Base-by-base conservation (phyloP, 1,140 invertebrate genomes). In the Aphelenchoides fujianensis region DNA sequence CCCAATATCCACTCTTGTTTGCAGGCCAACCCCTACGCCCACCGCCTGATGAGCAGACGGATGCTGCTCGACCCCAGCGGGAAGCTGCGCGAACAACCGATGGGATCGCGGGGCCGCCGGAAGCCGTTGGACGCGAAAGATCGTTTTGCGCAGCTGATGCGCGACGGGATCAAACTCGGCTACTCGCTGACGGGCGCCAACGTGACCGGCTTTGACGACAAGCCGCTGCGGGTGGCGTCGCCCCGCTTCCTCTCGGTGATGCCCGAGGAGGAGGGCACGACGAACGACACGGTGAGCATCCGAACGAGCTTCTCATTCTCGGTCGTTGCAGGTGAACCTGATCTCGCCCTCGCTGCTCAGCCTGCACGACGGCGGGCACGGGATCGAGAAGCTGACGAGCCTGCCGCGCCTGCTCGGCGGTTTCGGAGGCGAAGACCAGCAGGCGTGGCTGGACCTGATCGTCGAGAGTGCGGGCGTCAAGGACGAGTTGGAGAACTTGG, bases 141-240 rank as follows among this genome's bases (percentile, higher is more conserved):
- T 16, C 55, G 55, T 59, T 19, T 70, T 37, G 12, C 52, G 12
- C 3, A 70, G 28, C 48, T 79, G 0, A 5, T 79, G 19, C 69
- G 78, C 19, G 69, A 79, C 36, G 78, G 62, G 9, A 62, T 79
- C 2, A 79, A 77, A 59, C 31, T 77, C 12, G 70, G 66, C 3
- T 48, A 77, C 30, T 31, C 67, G 27, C 28, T 79, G 48, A 61
- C 68, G 23, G 77, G 77, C 0, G 23, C 23, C 7, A 80, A 79
- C 68, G 41, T 61, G 0, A 55, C 78, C 1, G 67, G 70, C 41
- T 80, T 80, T 41, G 74, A 79, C 53, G 63, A 79, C 9, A 79
- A 80, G 53, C 73, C 76, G 0, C 35, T 79, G 28, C 79, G 78
- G 23, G 23, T 82, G 28, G 72, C 77, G 35, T 84, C 82, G 3